Evolutionary conservation across 2,888 invertebrate genomes (phyloP).

Genomic region (Amaurobius ferox): DNA sequence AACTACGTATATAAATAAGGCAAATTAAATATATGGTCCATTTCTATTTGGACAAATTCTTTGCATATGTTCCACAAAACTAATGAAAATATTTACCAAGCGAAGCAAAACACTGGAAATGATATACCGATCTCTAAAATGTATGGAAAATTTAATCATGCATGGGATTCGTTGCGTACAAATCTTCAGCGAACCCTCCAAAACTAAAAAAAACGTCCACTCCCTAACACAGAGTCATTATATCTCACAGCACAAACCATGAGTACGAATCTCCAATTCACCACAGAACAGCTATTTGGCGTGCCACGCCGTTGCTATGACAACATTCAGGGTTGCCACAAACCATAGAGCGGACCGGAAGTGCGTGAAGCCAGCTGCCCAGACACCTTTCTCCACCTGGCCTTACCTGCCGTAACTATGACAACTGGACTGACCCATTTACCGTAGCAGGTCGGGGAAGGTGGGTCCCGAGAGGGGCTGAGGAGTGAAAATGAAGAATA

Average conservation of each 20-base stretch:
- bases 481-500: conserved; percentile 1
- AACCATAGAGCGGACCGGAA: conserved; percentile 48
- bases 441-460: conserved; percentile 9
- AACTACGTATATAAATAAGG: too few relatives aligned
- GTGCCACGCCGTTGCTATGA: conserved; percentile 50
- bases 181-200: too few relatives aligned
- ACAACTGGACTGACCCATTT: conserved; percentile 34
- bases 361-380: conserved; percentile 70
- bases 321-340: conserved; percentile 57
- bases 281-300: conserved; percentile 27
- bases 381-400: conserved; percentile 62
- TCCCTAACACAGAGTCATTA: too few relatives aligned
- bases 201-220: too few relatives aligned
- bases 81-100: too few relatives aligned
- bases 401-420: conserved; percentile 65
- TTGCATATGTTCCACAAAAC: too few relatives aligned
- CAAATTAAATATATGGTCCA: too few relatives aligned
- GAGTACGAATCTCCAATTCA: not conserved
- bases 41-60: too few relatives aligned
- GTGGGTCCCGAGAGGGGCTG: not conserved
- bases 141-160: too few relatives aligned
- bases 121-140: too few relatives aligned
- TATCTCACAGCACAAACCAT: not conserved
- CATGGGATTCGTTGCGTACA: too few relatives aligned
- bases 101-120: too few relatives aligned